Evolutionary conservation across 2,888 invertebrate species (phyloP), one percentile per base, ranked within the genome.

Genomic region (Pogonocherus hispidulus): DNA sequence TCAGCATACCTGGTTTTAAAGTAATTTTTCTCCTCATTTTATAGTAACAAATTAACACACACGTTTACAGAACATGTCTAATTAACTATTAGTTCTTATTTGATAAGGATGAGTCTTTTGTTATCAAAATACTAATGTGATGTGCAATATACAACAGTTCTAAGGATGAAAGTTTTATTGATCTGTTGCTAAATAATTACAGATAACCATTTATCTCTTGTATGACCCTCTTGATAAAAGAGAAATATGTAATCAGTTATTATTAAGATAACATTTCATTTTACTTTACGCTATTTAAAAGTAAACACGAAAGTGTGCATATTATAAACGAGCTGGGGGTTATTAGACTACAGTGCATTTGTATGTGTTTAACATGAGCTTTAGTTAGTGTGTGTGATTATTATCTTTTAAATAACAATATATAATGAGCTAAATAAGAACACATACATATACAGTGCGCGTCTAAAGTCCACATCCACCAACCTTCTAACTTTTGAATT

Each of bases 1-100:
- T 22, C 9, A 44, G 56, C 59, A 55, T 64, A 74, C 74, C 74
- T 59, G 74, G 69, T 37, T 69, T 63, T 19, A 70, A 56, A 3
- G 37, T n/a, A 14, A 74, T 52, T 55, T 65, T 69, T 32, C 60
- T 65, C 55, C 64, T 52, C 69, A 70, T 73, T 49, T 54, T 70
- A 37, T 8, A 41, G 14, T 14, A 14, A 11, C 3, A 1, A 41
- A 27, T 8, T 27, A 27, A 27, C 27, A 1, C 41, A 14, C 41
- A 14, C 41, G 27, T 41, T 14, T 5, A 41, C 16, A 41, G n/a
- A 41, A n/a, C 41, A 41, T 41, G 41, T 16, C 41, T 27, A 3
- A 27, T 27, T n/a, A n/a, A 27, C 27, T 27, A 27, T 8, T 27
- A 5, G 3, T 41, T 41, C 16, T 2, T 14, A 41, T 5, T 14